A percentile compares a stretch with the other conserved stretches of the same genome.
These are phyloP conservation scores for Drosophila sp. DNA, from an alignment of 1,140 invertebrate species.

Conservation along the genomic window DNA sequence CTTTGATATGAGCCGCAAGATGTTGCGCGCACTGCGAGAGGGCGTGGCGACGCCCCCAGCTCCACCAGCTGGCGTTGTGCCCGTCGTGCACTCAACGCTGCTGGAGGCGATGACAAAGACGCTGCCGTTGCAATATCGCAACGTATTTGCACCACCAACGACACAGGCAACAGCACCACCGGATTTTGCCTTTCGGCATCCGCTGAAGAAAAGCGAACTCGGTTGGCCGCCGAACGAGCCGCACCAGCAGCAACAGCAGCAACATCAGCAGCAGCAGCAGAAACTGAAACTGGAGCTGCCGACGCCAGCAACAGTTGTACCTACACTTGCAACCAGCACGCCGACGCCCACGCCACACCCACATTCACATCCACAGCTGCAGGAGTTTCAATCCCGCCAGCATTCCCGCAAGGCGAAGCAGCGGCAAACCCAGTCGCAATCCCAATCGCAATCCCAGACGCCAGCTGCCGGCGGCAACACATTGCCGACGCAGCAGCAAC, in stretches of 20 bases:
- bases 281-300: constrained; percentile 45
- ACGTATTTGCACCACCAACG: constrained; percentile 77
- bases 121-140: constrained; percentile 85
- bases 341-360: constrained; percentile 22
- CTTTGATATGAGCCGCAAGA: constrained; percentile 74
- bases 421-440: constrained; percentile 18
- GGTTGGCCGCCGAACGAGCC: constrained; percentile 45
- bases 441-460: background rate
- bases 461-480: background rate
- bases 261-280: constrained; percentile 41
- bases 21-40: constrained; percentile 67
- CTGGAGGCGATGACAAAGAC: constrained; percentile 90
- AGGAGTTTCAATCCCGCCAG: constrained; percentile 70
- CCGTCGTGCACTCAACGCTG: constrained; percentile 88
- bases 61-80: constrained; percentile 85
- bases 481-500: constrained; percentile 83
- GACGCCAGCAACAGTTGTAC: constrained; percentile 16
- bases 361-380: constrained; percentile 57
- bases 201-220: constrained; percentile 66
- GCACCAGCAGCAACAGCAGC: constrained; percentile 36
- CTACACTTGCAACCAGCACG: constrained; percentile 21
- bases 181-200: constrained; percentile 85
- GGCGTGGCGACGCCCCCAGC: constrained; percentile 44
- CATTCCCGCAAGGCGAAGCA: constrained; percentile 81
- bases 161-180: constrained; percentile 37